These are phyloP conservation scores for Epinephelus cyanopodus DNA, from an alignment of 2,113 vertebrate species.

Conservation along the genomic window DNA sequence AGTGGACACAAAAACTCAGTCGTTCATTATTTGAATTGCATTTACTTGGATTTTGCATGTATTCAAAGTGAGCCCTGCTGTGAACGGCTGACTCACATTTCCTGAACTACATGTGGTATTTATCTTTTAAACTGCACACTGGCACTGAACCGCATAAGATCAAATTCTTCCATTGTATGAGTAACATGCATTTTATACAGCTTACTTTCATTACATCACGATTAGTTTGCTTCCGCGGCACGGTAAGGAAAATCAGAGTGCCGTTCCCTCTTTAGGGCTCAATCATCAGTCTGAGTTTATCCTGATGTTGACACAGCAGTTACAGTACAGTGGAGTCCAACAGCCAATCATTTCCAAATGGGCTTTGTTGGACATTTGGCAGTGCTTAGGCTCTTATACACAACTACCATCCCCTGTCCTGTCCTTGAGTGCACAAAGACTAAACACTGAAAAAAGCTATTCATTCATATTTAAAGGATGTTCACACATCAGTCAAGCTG, in stretches of 20 bases:
- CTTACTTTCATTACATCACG: slow-evolving; percentile 25
- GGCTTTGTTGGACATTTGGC: slow-evolving; percentile 53
- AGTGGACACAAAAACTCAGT: neutral
- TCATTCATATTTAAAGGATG: slow-evolving; percentile 29
- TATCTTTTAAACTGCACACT: neutral
- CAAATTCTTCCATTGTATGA: neutral
- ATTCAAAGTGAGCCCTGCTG: neutral
- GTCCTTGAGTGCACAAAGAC: slow-evolving; percentile 36
- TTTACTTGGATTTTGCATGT: neutral
- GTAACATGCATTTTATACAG: neutral
- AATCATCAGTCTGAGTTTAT: slow-evolving; percentile 10
- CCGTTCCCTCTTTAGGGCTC: neutral
- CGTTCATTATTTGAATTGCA: neutral
- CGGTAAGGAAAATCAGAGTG: slow-evolving; percentile 1
- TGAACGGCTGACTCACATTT: slow-evolving; percentile 19
- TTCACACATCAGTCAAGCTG: neutral
- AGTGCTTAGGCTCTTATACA: slow-evolving; percentile 20
- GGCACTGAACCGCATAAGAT: neutral
- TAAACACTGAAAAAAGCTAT: slow-evolving; percentile 47
- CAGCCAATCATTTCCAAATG: slow-evolving; percentile 33
- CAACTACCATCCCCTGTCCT: slow-evolving; percentile 14
- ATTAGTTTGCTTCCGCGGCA: slow-evolving; percentile 29
- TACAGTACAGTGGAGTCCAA: slow-evolving; percentile 4
- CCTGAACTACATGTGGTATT: neutral
- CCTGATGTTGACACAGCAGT: slow-evolving; percentile 56